Conservation (phyloP, 2,113 vertebrate genomes). For the Okapia johnstoni region DNA sequence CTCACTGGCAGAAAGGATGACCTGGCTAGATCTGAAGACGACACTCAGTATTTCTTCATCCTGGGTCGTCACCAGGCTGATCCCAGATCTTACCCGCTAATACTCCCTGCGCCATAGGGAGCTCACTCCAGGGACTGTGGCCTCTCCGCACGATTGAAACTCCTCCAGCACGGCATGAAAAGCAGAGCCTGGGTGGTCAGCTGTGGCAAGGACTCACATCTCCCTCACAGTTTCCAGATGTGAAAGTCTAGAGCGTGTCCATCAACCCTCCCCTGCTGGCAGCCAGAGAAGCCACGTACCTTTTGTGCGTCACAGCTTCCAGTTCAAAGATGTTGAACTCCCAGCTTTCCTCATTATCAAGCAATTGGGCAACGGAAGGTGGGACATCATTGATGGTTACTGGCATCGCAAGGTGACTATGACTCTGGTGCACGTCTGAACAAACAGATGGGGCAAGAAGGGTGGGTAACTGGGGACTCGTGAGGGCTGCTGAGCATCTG, state of each 20-base stretch:
- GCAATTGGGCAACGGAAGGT: slow-evolving; percentile 86
- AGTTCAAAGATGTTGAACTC: slow-evolving; percentile 97
- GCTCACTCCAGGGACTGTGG: background rate
- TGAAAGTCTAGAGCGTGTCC: background rate
- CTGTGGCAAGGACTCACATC: background rate
- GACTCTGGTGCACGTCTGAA: slow-evolving; percentile 88
- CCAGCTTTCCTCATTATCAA: slow-evolving; percentile 94
- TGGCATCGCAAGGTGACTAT: slow-evolving; percentile 86
- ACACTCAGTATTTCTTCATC: background rate
- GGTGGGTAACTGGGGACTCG: background rate
- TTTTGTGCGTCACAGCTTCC: slow-evolving; percentile 95
- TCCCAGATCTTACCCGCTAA: background rate
- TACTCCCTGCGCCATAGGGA: background rate
- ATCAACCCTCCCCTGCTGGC: background rate
- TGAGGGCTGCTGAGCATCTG: accelerated
- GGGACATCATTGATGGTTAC: slow-evolving; percentile 90
- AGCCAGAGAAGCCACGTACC: slow-evolving; percentile 75
- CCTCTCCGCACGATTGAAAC: background rate
- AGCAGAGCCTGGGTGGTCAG: background rate
- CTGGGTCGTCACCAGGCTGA: background rate
- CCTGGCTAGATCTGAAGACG: background rate
- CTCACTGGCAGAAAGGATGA: background rate
- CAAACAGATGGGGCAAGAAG: slow-evolving; percentile 46
- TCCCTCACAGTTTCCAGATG: background rate
- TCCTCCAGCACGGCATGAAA: background rate